Conservation (phyloP, 1,140 invertebrate genomes). For the Apis laboriosa region DNA sequence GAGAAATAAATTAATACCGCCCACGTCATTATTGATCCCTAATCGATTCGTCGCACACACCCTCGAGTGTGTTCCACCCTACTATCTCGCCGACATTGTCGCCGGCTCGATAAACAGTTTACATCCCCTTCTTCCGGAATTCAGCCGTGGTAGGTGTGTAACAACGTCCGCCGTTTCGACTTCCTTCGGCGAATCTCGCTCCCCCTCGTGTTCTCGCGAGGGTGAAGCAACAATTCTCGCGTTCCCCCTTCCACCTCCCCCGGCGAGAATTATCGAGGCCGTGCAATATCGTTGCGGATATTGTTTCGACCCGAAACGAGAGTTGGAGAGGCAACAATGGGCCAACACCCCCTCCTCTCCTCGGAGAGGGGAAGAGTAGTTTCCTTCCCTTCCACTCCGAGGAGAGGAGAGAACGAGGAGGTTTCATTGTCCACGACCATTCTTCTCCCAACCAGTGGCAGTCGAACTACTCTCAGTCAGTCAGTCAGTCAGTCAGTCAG, state of each 20-base stretch:
- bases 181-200: constrained; percentile 57
- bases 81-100: constrained; percentile 45
- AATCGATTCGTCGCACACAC: not conserved
- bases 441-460: constrained; percentile 58
- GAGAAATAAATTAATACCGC: too few relatives aligned
- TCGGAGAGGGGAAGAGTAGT: not conserved
- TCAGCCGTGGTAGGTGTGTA: constrained; percentile 56
- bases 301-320: constrained; percentile 70
- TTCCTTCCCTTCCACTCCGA: too few relatives aligned
- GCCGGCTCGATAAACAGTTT: constrained; percentile 61
- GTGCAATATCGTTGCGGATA: constrained; percentile 78
- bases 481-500: constrained; percentile 60
- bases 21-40: too few relatives aligned
- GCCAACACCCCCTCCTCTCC: constrained; percentile 5
- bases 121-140: constrained; percentile 56
- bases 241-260: constrained; percentile 65
- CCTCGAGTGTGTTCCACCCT: too few relatives aligned
- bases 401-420: constrained; percentile 21
- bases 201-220: constrained; percentile 34
- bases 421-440: constrained; percentile 56
- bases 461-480: constrained; percentile 60
- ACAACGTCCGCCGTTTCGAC: constrained; percentile 54
- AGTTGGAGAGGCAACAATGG: constrained; percentile 47
- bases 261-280: constrained; percentile 70
- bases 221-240: constrained; percentile 67